Conservation (phyloP, 2,113 vertebrate genomes). For the Ciconia maguari region DNA sequence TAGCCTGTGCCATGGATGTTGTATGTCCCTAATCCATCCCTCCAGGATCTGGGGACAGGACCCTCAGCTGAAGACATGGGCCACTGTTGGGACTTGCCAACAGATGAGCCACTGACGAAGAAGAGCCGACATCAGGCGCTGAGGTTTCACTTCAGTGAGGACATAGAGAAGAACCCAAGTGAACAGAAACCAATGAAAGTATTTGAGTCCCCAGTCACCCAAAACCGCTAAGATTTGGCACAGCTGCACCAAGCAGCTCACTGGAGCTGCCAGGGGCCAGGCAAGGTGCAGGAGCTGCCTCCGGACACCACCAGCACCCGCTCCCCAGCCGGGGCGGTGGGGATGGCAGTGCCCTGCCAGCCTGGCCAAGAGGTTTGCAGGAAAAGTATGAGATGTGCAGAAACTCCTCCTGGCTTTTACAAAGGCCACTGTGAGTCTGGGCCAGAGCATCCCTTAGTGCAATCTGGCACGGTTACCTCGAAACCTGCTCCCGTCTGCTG, state of each 20-base stretch:
- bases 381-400: background rate
- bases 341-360: background rate
- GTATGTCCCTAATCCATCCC: too few species aligned
- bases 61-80: background rate
- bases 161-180: constrained; percentile 27
- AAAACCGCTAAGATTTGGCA: background rate
- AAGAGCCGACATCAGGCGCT: fast-evolving
- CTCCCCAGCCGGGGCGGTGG: background rate
- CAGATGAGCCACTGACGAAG: fast-evolving
- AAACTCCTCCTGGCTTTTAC: background rate
- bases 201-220: background rate
- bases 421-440: background rate
- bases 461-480: background rate
- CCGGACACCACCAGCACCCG: background rate
- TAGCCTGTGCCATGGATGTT: background rate
- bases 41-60: background rate
- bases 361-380: background rate
- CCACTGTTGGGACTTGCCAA: background rate
- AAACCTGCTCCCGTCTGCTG: background rate
- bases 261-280: fast-evolving
- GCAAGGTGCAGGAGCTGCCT: background rate
- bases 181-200: constrained; percentile 61
- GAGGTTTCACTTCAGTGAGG: constrained; percentile 35
- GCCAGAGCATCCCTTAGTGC: background rate
- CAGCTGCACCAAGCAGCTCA: background rate